phyloP scores from a whole-genome alignment of 1,140 invertebrate genomes.

The Pinna nobilis region DNA sequence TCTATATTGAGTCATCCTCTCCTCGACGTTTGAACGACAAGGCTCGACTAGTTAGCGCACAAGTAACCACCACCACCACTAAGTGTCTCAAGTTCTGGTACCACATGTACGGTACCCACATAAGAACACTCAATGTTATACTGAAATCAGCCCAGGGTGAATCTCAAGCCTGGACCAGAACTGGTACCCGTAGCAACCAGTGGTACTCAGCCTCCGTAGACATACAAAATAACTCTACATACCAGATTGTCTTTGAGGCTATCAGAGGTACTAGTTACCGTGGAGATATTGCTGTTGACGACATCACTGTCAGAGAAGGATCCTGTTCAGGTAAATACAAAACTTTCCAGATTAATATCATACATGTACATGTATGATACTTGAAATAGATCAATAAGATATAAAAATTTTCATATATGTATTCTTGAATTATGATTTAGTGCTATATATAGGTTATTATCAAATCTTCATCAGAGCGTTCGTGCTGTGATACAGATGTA shows the following conservation, averaged over 20 bases:
- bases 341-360: too few species aligned
- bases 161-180: constrained; percentile 55
- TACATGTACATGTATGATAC: too few species aligned
- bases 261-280: constrained; percentile 73
- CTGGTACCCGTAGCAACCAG: constrained; percentile 59
- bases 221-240: constrained; percentile 44
- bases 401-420: too few species aligned
- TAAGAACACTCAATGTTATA: constrained; percentile 61
- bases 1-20: constrained; percentile 84
- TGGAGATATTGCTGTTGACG: constrained; percentile 70
- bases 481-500: too few species aligned
- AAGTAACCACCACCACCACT: constrained; percentile 22
- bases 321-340: constrained; percentile 51
- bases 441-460: background rate
- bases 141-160: constrained; percentile 46
- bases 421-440: too few species aligned
- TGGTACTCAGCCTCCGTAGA: constrained; percentile 62
- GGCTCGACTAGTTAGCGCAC: constrained; percentile 80
- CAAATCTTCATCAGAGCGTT: too few species aligned
- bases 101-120: constrained; percentile 83
- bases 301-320: constrained; percentile 58
- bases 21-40: constrained; percentile 81
- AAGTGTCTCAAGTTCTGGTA: constrained; percentile 79
- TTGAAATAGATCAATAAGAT: too few species aligned
- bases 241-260: constrained; percentile 81